phyloP scores from a whole-genome alignment of 2,113 vertebrate genomes.

The Burhinus oedicnemus region DNA sequence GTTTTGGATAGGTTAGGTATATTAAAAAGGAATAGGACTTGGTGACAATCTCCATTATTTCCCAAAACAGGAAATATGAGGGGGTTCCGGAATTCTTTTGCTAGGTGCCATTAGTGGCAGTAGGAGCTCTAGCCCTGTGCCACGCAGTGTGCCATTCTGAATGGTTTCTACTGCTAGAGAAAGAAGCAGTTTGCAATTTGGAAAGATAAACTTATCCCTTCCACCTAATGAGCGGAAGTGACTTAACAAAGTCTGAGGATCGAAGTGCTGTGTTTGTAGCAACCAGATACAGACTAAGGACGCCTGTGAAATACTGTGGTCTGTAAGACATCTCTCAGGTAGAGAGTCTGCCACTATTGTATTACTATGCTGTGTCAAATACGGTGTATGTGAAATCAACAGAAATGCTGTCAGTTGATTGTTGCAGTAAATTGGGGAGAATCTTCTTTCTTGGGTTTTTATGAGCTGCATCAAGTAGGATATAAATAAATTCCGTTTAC shows the following conservation, averaged over 20 bases:
- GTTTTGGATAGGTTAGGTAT: background rate
- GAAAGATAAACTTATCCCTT: background rate
- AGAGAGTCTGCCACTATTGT: background rate
- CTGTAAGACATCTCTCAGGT: background rate
- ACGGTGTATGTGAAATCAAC: background rate
- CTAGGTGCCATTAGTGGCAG: background rate
- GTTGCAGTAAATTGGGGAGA: background rate
- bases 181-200: background rate
- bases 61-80: background rate
- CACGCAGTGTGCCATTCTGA: background rate
- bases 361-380: background rate
- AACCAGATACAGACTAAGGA: background rate
- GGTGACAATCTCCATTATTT: background rate
- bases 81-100: background rate
- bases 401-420: background rate
- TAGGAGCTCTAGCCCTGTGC: background rate
- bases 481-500: slow-evolving; percentile 8
- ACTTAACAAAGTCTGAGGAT: background rate
- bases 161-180: background rate
- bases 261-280: background rate
- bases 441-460: background rate
- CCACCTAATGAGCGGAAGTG: background rate
- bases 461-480: background rate
- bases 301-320: background rate
- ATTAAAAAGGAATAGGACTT: background rate